These are phyloP conservation scores for Champsocephalus esox DNA, from an alignment of 2,797 vertebrate genomes.

Conservation along the genomic window DNA sequence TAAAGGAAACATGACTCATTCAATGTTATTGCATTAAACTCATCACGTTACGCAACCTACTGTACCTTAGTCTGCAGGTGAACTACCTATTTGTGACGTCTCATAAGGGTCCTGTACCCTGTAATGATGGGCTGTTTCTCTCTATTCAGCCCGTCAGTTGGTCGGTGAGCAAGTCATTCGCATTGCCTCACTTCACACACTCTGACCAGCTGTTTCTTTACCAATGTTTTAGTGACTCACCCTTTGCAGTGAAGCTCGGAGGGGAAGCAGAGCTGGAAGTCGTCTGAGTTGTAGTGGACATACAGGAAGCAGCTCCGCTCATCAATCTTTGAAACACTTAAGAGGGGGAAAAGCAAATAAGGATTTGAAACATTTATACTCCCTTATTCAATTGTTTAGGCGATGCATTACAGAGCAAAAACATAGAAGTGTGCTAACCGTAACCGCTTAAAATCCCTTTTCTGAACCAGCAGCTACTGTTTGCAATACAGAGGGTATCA, in stretches of 20 bases:
- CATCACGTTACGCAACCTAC: neutral
- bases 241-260: constrained; percentile 89
- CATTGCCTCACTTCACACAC: too few relatives aligned
- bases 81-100: neutral
- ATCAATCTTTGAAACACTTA: constrained; percentile 90
- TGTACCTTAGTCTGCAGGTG: neutral
- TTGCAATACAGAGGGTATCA: constrained; percentile 19
- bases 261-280: constrained; percentile 94
- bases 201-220: neutral
- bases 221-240: constrained; percentile 74
- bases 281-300: constrained; percentile 87
- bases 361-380: neutral
- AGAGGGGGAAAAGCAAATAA: neutral
- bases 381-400: neutral
- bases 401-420: neutral
- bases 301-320: constrained; percentile 94
- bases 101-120: neutral
- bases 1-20: constrained; percentile 58
- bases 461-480: neutral
- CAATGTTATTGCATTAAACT: constrained; percentile 14
- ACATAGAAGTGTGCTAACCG: neutral
- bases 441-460: neutral
- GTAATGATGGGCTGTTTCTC: neutral
- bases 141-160: neutral
- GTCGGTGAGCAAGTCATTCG: neutral